Evolutionary conservation across 2,797 vertebrate genomes (phyloP), one percentile per base, ranked within the genome.

Genomic region (Capromys pilorides): DNA sequence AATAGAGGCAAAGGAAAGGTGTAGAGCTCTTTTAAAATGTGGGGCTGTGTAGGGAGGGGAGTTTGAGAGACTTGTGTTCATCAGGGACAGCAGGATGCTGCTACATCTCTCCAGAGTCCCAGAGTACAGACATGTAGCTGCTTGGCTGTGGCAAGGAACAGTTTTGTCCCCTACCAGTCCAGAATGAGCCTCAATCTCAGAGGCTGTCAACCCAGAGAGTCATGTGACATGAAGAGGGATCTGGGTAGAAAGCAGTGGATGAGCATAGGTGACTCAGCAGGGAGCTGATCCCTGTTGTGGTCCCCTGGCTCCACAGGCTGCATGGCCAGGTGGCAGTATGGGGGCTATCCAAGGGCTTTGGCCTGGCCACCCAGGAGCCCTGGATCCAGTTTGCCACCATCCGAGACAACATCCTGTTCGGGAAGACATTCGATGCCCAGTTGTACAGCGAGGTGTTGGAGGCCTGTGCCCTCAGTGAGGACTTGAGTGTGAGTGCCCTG

Each of bases 361-460:
- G 99, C 54, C 98, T 99, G 95, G 98, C 98, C 19, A 97, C 98
- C 3, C 99, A 99, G 98, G 99, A 99, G 94, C 98, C 99, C 26
- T 99, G 99, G 99, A 99, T 99, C 97, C 99, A 99, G 97, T 99
- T 99, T 80, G 98, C 99, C 79, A 99, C 99, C 31, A 98, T 99
- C 49, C 98, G 98, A 45, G 99, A 99, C 97, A 99, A 99, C 98
- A 99, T 99, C 96, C 98, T 99, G 95, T 99, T 99, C 95, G 99
- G 99, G 82, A 99, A 97, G 96, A 96, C 98, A 36, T 99, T 99
- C 62, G 96, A 99, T 31, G 97, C 98, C 39, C 95, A 59, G 69
- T 98, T 99, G 59, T 99, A 99, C 69, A 96, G 98, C 94, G 97
- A 98, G 14, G 99, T 99, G 95, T 97, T 99, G 13, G 98, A 99